Conservation (phyloP, 2,113 vertebrate species). For the Crotalus horridus region DNA sequence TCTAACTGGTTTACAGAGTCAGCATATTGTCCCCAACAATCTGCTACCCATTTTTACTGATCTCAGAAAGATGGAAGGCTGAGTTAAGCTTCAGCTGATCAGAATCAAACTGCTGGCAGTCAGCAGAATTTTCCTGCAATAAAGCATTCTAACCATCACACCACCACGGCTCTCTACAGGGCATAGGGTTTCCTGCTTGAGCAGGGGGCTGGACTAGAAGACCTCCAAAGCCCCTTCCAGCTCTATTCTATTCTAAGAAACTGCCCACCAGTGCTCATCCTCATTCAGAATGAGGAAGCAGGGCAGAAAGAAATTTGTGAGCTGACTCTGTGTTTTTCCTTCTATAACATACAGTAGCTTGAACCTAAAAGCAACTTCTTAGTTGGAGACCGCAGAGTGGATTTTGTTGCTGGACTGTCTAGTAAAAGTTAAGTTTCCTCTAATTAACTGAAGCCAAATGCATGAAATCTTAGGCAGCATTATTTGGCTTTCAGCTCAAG, state of each 20-base stretch:
- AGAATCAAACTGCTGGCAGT: too few species aligned
- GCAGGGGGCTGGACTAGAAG: too few species aligned
- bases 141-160: too few species aligned
- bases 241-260: not conserved
- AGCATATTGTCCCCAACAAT: too few species aligned
- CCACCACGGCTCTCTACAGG: too few species aligned
- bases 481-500: not conserved
- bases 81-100: too few species aligned
- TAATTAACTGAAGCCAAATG: not conserved
- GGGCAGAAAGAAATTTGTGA: not conserved
- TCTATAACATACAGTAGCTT: not conserved
- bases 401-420: not conserved
- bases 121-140: too few species aligned
- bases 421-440: not conserved
- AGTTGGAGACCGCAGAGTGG: not conserved
- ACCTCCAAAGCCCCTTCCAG: too few species aligned
- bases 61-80: too few species aligned
- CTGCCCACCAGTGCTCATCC: not conserved
- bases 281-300: not conserved
- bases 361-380: not conserved
- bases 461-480: not conserved
- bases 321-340: not conserved
- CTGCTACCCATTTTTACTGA: too few species aligned
- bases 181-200: too few species aligned
- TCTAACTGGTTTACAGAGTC: too few species aligned